Conservation (phyloP, 2,888 invertebrate genomes). For the Ochlodes sylvanus region DNA sequence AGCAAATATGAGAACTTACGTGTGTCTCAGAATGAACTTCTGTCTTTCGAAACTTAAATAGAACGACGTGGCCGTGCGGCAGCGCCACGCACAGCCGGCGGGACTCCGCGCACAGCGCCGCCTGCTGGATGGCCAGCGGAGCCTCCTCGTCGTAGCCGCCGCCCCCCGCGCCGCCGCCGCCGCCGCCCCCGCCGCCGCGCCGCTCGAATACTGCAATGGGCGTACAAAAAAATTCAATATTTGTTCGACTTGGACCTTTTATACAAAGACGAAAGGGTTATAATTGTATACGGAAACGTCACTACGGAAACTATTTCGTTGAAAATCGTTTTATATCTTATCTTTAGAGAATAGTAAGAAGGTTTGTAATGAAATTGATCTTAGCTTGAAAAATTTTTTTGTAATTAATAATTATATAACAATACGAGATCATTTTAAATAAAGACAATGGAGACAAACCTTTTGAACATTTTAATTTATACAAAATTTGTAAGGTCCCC, state of each 20-base stretch:
- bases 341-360: no score
- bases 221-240: no score
- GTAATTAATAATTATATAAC: no score
- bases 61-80: constrained; percentile 95
- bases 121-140: constrained; percentile 95
- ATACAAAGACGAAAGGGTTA: no score
- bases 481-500: constrained; percentile 97
- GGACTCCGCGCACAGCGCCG: constrained; percentile 97
- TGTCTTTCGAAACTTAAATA: constrained; percentile 97
- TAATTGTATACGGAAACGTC: no score
- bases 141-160: constrained; percentile 88
- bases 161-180: constrained; percentile 66
- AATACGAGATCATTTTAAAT: no score
- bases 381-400: no score
- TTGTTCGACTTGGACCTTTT: no score
- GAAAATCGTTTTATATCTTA: no score
- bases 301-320: no score
- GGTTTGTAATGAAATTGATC: no score
- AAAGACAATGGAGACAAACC: constrained; percentile 52
- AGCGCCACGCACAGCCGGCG: constrained; percentile 93
- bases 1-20: constrained; percentile 74
- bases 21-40: constrained; percentile 93
- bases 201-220: constrained; percentile 69
- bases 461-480: constrained; percentile 99
- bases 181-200: constrained; percentile 59